Percentiles rank a stretch among this genome's conserved stretches.
phyloP scores from a whole-genome alignment of 2,888 invertebrate genomes.

The Dysmachus trigonus region DNA sequence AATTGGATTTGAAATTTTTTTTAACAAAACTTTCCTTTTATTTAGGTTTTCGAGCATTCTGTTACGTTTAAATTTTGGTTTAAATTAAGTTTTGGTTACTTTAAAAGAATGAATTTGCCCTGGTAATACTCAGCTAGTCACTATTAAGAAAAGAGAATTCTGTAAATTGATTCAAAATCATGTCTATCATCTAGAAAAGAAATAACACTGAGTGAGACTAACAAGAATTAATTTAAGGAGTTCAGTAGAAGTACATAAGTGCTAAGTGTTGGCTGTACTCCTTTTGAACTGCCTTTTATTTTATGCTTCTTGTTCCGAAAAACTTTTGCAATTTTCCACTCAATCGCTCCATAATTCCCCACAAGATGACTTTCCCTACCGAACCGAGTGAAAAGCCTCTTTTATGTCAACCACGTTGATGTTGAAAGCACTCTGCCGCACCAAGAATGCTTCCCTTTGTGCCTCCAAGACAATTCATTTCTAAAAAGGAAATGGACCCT shows the following conservation, averaged over 20 bases:
- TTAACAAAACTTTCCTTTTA: no score
- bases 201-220: not conserved
- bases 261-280: not conserved
- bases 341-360: constrained; percentile 26
- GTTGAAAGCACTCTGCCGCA: constrained; percentile 20
- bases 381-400: not conserved
- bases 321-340: constrained; percentile 35
- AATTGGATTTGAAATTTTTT: no score
- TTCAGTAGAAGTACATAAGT: not conserved
- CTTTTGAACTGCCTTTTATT: not conserved
- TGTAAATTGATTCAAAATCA: not conserved
- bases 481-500: constrained; percentile 36
- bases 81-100: no score
- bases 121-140: no score
- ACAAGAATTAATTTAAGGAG: not conserved
- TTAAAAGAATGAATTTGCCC: no score
- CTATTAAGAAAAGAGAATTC: no score
- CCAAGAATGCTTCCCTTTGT: constrained; percentile 21
- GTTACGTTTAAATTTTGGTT: no score
- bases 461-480: constrained; percentile 35
- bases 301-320: not conserved
- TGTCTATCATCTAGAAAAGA: not conserved
- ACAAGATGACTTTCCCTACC: not conserved
- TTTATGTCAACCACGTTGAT: not conserved
- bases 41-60: no score